These are phyloP conservation scores for Cynocephalus volans DNA, from an alignment of 2,113 vertebrate species.

Conservation along the genomic window DNA sequence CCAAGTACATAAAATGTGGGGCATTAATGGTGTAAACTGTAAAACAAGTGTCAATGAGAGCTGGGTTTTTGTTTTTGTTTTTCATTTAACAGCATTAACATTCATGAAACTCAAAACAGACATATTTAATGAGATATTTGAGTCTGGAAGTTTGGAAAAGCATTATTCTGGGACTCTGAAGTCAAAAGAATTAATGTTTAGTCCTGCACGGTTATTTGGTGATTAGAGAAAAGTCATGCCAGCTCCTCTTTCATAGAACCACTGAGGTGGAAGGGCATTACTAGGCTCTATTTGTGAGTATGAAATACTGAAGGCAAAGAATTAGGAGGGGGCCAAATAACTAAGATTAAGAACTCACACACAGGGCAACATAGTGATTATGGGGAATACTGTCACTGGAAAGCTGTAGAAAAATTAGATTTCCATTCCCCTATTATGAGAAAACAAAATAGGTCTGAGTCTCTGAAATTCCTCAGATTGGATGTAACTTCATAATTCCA, in stretches of 20 bases:
- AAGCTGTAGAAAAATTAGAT: background rate
- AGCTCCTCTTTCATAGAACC: background rate
- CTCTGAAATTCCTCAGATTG: background rate
- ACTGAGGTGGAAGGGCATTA: background rate
- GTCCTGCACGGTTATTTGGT: background rate
- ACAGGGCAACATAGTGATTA: background rate
- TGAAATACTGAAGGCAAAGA: background rate
- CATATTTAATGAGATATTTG: slow-evolving; percentile 41
- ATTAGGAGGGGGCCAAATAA: background rate
- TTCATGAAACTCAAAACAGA: slow-evolving; percentile 67
- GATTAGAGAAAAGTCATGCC: background rate
- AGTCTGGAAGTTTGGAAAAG: slow-evolving; percentile 30
- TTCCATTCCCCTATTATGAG: background rate
- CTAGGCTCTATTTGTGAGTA: background rate
- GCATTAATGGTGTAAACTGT: background rate
- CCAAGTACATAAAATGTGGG: background rate
- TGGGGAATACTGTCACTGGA: background rate
- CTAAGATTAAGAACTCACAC: background rate
- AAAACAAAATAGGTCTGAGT: background rate
- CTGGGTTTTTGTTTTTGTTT: background rate
- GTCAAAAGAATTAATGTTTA: background rate
- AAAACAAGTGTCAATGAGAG: slow-evolving; percentile 17
- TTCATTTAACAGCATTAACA: slow-evolving; percentile 54
- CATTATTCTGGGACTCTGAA: background rate
- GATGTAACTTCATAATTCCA: background rate